A percentile compares a stretch with the other conserved stretches of the same genome.
phyloP scores from a whole-genome alignment of 2,797 vertebrate genomes.

The Euphonia xanthogaster region DNA sequence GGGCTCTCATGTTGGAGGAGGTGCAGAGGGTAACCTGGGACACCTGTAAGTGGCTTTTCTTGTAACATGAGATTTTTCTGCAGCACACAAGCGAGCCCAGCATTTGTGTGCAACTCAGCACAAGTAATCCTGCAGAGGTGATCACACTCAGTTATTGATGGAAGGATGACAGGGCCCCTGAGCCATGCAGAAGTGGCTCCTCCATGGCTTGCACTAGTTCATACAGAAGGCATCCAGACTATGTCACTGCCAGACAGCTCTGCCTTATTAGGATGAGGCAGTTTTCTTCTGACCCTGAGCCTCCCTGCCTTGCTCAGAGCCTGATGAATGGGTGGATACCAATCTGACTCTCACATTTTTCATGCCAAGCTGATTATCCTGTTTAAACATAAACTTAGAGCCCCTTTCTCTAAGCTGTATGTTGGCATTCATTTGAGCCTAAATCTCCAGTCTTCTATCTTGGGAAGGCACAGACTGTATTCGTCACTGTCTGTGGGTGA shows the following conservation, averaged over 20 bases:
- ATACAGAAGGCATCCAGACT: slow-evolving; percentile 48
- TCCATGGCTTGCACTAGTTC: slow-evolving; percentile 20
- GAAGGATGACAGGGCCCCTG: not conserved
- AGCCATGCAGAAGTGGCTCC: not conserved
- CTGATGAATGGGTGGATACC: not conserved
- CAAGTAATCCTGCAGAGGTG: not conserved
- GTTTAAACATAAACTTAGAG: not conserved
- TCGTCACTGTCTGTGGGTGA: slow-evolving; percentile 16
- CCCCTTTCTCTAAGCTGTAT: not conserved
- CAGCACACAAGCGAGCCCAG: not conserved
- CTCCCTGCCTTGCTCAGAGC: not conserved
- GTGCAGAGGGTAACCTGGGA: slow-evolving; percentile 33
- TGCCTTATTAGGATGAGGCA: slow-evolving; percentile 56
- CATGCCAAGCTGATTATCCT: not conserved
- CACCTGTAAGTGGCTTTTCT: not conserved
- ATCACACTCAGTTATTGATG: not conserved
- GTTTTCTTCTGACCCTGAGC: not conserved
- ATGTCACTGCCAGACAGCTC: slow-evolving; percentile 24
- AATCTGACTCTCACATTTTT: slow-evolving; percentile 7
- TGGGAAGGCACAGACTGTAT: not conserved
- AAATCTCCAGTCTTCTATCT: not conserved
- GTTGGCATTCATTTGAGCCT: not conserved
- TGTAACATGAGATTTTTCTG: slow-evolving; percentile 10
- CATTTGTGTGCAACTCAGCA: not conserved
- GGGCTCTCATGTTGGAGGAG: not conserved